Base-by-base conservation (phyloP, 2,888 invertebrate species). In the Baronia brevicornis region DNA sequence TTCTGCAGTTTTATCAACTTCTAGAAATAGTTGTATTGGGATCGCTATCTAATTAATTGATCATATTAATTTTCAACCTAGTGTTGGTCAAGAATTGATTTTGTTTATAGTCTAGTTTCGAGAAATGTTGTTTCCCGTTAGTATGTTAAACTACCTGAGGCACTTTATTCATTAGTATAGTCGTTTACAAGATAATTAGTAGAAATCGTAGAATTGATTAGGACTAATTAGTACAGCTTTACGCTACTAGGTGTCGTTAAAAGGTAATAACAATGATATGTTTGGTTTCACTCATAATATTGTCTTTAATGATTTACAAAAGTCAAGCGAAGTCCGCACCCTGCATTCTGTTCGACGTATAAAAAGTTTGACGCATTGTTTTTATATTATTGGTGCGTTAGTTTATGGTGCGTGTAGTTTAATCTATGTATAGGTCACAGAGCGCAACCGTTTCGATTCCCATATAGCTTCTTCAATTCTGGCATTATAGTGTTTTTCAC, bases 391-490 rank as follows among this genome's bases (percentile, higher is more conserved):
- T 17, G 9, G 22, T 12, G 11, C 9, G 15, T 12, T 14, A 25
- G 31, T 37, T 24, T 19, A 11, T 26, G 28, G 39, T 36, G 33
- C 31, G 32, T 32, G 14, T 17, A 20, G 28, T 34, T 31, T 28
- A 32, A 25, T 38, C 15, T 22, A 12, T 26, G 11, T 14, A 12
- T 42, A 48, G 48, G 62, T 84, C 71, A 94, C 85, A 95, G 90
- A 48, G 90, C 90, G 75, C 95, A 94, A 42, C 93, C 93, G 58
- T 89, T 90, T 59, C 89, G 88, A 43, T 87, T 88, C 42, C 95
- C 95, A 62, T 92, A 96, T 42, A 96, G 87, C 49, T 92, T 90
- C 68, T 92, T 93, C 38, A 96, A 84, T 78, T 96, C 95, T 3
- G 94, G 94, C 64, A 91, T 90, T 51, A 95, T 94, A 31, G 91